Conservation (phyloP, 2,797 vertebrate species). For the Neopelma chrysocephalum region DNA sequence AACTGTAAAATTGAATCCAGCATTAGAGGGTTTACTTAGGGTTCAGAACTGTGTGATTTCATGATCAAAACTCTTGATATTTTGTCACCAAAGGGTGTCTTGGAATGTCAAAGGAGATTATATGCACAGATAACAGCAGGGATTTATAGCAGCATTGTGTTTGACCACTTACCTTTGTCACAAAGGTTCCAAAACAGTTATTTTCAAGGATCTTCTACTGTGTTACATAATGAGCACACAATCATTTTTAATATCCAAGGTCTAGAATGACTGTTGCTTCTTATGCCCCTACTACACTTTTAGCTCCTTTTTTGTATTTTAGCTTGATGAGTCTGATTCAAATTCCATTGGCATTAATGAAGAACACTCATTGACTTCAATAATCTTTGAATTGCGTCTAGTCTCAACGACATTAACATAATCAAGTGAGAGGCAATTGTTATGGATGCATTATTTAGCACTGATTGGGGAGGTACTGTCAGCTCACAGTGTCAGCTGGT, state of each 20-base stretch:
- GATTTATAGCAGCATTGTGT: background rate
- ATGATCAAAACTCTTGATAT: background rate
- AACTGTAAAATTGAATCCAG: background rate
- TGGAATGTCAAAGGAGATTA: background rate
- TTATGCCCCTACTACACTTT: background rate
- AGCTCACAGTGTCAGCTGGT: constrained; percentile 11
- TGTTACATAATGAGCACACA: background rate
- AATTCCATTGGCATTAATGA: constrained; percentile 37
- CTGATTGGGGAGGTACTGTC: background rate
- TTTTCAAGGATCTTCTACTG: constrained; percentile 17
- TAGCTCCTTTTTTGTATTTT: background rate
- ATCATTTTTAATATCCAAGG: background rate
- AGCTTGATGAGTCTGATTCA: constrained; percentile 32
- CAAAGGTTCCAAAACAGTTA: constrained; percentile 32
- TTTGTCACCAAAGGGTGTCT: background rate
- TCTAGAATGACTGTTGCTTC: background rate
- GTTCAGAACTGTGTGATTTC: background rate
- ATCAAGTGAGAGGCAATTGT: constrained; percentile 47
- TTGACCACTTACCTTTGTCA: background rate
- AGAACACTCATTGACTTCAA: constrained; percentile 43
- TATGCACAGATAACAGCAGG: background rate
- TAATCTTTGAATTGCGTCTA: constrained; percentile 40
- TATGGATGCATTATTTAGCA: constrained; percentile 32
- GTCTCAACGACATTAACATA: constrained; percentile 41
- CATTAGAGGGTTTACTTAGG: background rate